Evolutionary conservation across 1,140 invertebrate genomes (phyloP).

Genomic region (Nilaparvata lugens): DNA sequence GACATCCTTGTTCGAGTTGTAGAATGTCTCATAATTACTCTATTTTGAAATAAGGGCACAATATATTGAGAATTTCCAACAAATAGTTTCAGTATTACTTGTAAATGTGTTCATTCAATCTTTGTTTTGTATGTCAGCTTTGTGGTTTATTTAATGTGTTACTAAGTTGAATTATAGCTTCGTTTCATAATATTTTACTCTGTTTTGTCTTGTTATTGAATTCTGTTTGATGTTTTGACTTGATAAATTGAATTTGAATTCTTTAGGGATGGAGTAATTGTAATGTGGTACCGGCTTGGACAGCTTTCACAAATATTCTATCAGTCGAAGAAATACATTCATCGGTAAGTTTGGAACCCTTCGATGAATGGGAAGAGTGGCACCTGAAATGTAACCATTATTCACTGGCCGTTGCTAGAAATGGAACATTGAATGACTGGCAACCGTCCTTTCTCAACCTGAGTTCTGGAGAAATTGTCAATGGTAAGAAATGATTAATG

Average conservation of each 20-base stretch:
- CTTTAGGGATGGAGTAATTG: conserved; percentile 38
- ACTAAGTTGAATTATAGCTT: too few relatives aligned
- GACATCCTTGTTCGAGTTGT: too few relatives aligned
- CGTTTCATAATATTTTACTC: too few relatives aligned
- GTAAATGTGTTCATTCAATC: too few relatives aligned
- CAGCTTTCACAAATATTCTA: conserved; percentile 34
- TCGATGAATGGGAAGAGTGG: conserved; percentile 48
- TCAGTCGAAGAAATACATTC: conserved; percentile 31
- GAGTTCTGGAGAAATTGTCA: background rate
- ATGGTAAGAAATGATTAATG: background rate
- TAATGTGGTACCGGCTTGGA: conserved; percentile 35
- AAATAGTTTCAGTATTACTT: too few relatives aligned
- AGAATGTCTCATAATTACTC: too few relatives aligned
- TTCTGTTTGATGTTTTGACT: too few relatives aligned
- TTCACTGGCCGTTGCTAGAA: conserved; percentile 31
- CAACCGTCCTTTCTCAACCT: background rate
- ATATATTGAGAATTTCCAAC: too few relatives aligned
- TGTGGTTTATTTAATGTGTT: too few relatives aligned
- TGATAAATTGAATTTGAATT: background rate
- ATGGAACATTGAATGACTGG: conserved; percentile 5
- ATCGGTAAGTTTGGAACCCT: conserved; percentile 39
- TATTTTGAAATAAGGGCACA: too few relatives aligned
- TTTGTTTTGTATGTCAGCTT: too few relatives aligned
- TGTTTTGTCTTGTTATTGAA: too few relatives aligned
- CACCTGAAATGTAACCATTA: conserved; percentile 46